Evolutionary conservation across 2,113 vertebrate genomes (phyloP), one percentile per base, ranked within the genome.

Genomic region (Nycticebus coucang): DNA sequence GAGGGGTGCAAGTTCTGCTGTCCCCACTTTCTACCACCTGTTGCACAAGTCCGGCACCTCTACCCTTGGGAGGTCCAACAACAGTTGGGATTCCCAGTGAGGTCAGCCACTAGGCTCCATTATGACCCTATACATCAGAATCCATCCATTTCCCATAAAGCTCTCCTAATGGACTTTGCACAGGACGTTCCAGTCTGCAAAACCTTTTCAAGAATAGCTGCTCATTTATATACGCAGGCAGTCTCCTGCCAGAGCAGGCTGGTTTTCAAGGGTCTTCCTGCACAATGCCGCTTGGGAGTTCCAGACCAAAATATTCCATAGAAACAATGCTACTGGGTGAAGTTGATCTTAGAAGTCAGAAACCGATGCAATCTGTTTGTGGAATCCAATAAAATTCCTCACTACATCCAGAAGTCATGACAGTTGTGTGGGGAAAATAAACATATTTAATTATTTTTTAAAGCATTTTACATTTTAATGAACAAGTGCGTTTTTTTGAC

Each of bases 271-370:
- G 57, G 12, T 90, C 87, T 50, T 55, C 37, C 57, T 30, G 75
- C 24, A 64, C 26, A 79, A 24, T 30, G 35, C 87, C 66, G 60
- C 35, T 45, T 78, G 62, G 82, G 55, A 91, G 66, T 59, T 64
- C 37, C 26, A 59, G 75, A 78, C n/a, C 82, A 64, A 88, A 72
- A 78, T 60, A 66, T 71, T 64, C 78, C 30, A 45, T 26, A 50
- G 18, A 87, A 87, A 57, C 57, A 66, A 30, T 72, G 64, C 72
- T 57, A 22, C 72, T 57, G 82, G 24, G 17, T 15, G 62, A 77
- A 35, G 77, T 41, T 72, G 55, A 62, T 93, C 93, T 30, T 55
- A 37, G 30, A 87, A 96, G 77, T 64, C 69, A 66, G n/a, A 93
- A 66, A 62, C 12, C 30, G 64, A 50, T 4, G 35, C 35, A 26